A percentile compares a stretch with the other conserved stretches of the same genome.
These are phyloP conservation scores for Tetramorium alpestre DNA, from an alignment of 1,140 invertebrate species.

Conservation along the genomic window DNA sequence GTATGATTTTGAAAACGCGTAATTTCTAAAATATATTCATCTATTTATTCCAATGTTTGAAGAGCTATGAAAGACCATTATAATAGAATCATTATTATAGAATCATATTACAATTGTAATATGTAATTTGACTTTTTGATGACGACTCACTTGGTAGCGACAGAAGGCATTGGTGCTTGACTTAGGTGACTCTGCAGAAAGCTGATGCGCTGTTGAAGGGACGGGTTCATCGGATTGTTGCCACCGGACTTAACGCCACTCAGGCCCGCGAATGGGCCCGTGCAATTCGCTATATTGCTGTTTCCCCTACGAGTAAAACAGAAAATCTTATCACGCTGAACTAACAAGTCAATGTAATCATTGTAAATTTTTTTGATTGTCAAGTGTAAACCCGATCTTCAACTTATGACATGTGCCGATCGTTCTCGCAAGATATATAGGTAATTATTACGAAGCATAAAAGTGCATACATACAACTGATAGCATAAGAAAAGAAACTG, in stretches of 20 bases:
- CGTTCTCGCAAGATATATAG: neutral
- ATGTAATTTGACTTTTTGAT: neutral
- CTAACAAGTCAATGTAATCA: conserved; percentile 12
- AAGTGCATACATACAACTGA: neutral
- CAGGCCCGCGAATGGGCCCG: conserved; percentile 79
- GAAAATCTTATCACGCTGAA: neutral
- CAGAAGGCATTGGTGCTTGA: conserved; percentile 96
- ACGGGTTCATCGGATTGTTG: conserved; percentile 88
- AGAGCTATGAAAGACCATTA: neutral
- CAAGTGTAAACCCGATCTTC: conserved; percentile 56
- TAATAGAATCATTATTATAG: neutral
- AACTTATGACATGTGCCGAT: conserved; percentile 45
- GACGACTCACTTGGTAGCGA: conserved; percentile 92
- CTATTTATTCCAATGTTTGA: neutral
- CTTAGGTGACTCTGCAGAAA: conserved; percentile 95
- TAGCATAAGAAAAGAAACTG: neutral
- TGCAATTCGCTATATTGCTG: conserved; percentile 82
- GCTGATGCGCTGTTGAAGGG: conserved; percentile 93
- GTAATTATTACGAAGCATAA: neutral
- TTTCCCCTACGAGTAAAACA: conserved; percentile 80
- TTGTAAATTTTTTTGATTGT: conserved; percentile 60
- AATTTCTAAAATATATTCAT: conserved; percentile 5
- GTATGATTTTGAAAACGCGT: neutral
- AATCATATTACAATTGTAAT: neutral
- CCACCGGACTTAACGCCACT: conserved; percentile 83